Base-by-base conservation (phyloP, 2,797 vertebrate genomes). In the Meda fulgida region DNA sequence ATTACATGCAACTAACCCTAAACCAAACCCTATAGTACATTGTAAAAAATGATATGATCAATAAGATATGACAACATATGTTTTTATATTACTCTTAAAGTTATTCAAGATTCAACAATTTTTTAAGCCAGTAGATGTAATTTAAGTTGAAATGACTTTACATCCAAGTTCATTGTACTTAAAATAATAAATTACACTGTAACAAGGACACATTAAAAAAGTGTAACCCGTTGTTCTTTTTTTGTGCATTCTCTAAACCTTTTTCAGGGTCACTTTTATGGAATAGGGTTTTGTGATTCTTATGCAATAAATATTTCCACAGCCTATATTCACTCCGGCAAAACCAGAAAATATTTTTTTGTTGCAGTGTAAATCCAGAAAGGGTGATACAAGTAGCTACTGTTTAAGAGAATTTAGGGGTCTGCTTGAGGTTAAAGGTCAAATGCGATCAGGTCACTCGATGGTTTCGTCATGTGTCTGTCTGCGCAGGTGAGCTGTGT, bases 401-500 rank as follows among this genome's bases (percentile, higher is more conserved):
- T 40, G 51, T 77, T 69, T 26, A 40, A 48, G 46, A 36, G 7
- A 81, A 67, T 46, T 46, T 67, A 23, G 69, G 21, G 26, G 40
- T 80, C 38, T 60, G 53, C 43, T 34, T 43, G 31, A 38, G 76
- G 71, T 78, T 53, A 85, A 80, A 23, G 66, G 43, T 78, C 83
- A 84, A 70, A 60, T 66, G 63, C 67, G 65, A 82, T 77, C 43
- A 29, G 43, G 66, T 40, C 43, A 75, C 53, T 78, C 66, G 29
- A 51, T 48, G 43, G 36, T 66, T 51, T 23, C 80, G 21, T 60
- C 83, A n/a, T 40, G 29, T 63, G 77, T 73, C 53, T 73, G 19
- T 84, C 67, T 76, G 69, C 53, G 34, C 21, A 29, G 83, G 70
- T 36, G 60, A 80, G 72, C 77, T 76, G 63, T 77, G 63, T 43